These are phyloP conservation scores for Antrozous pallidus DNA, from an alignment of 2,797 vertebrate genomes.

Conservation along the genomic window DNA sequence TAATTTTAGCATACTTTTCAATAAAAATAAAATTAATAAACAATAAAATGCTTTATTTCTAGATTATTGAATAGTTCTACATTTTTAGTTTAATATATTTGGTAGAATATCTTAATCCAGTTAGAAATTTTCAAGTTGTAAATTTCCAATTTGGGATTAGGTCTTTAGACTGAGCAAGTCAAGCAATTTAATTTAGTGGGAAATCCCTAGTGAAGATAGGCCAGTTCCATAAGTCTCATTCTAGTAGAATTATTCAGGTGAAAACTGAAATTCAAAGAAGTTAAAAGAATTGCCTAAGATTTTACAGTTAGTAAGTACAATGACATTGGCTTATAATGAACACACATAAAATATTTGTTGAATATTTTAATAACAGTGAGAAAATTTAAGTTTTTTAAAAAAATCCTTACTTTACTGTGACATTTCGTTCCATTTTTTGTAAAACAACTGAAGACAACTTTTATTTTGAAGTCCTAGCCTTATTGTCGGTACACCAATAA, in stretches of 20 bases:
- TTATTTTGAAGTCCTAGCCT: neutral
- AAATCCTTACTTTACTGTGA: neutral
- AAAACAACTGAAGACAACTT: neutral
- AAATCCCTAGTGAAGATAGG: neutral
- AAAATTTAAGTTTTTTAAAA: neutral
- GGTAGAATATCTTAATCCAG: neutral
- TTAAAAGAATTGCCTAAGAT: neutral
- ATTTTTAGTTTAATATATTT: neutral
- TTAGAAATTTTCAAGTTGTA: neutral
- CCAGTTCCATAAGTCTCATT: neutral
- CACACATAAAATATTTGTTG: neutral
- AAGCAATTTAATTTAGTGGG: neutral
- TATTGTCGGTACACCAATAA: neutral
- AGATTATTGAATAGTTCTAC: neutral
- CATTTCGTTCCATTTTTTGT: neutral
- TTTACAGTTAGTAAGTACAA: neutral
- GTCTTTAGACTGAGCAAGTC: neutral
- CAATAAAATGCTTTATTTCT: neutral
- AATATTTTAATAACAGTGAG: neutral
- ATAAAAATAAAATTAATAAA: constrained; percentile 1
- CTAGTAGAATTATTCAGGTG: neutral
- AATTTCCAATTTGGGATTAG: neutral
- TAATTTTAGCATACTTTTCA: neutral
- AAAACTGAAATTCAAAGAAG: neutral
- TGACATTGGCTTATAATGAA: neutral